Evolutionary conservation across 2,113 vertebrate genomes (phyloP).

Genomic region (Passer montanus): DNA sequence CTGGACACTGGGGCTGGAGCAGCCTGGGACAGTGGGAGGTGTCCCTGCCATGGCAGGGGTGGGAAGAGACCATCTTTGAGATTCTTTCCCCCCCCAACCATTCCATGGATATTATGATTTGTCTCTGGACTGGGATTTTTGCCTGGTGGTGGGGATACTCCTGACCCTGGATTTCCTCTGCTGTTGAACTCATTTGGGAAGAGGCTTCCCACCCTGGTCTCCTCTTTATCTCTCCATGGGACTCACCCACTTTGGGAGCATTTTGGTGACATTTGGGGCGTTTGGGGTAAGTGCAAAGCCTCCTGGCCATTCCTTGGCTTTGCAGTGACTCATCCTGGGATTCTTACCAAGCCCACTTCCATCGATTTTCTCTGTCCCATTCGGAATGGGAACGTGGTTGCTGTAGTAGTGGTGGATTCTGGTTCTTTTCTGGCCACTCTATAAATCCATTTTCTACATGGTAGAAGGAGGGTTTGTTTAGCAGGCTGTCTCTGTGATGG

Average conservation of each 20-base stretch:
- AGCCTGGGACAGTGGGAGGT: rapidly evolving
- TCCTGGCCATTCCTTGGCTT: background rate
- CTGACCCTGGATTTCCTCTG: rapidly evolving
- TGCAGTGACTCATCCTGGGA: background rate
- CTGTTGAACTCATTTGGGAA: background rate
- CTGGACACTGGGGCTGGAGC: background rate
- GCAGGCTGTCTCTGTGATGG: background rate
- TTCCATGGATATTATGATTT: no score
- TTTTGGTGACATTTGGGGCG: background rate
- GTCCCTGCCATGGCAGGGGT: background rate
- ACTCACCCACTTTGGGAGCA: rapidly evolving
- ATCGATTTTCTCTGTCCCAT: background rate
- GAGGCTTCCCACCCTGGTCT: rapidly evolving
- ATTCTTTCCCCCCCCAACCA: background rate
- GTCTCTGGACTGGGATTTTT: background rate
- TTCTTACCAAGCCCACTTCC: background rate
- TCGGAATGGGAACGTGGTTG: background rate
- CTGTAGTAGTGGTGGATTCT: background rate
- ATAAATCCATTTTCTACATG: background rate
- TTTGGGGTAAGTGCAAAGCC: background rate
- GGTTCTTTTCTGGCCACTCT: background rate
- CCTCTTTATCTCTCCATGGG: background rate
- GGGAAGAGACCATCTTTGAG: rapidly evolving
- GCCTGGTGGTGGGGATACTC: background rate
- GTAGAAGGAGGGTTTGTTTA: background rate